phyloP scores from a whole-genome alignment of 2,797 vertebrate genomes.

The Parauchenoglanis punctatus region DNA sequence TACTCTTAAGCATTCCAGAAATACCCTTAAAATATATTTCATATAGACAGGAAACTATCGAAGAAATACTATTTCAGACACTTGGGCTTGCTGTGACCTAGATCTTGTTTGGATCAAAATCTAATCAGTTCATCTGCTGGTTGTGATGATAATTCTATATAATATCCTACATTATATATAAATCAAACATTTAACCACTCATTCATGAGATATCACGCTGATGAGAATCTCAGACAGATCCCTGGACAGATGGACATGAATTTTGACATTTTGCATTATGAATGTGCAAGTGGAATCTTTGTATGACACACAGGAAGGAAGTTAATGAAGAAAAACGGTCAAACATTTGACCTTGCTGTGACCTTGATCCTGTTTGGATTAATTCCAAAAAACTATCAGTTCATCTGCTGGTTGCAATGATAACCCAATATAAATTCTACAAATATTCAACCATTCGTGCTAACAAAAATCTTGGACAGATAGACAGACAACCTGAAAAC shows the following conservation, averaged over 20 bases:
- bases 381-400: neutral
- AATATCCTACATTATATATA: neutral
- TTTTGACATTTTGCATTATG: too few species aligned
- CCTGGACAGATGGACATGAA: neutral
- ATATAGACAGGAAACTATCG: neutral
- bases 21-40: neutral
- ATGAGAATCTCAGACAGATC: neutral
- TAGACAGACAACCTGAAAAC: neutral
- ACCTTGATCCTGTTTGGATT: neutral
- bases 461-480: neutral
- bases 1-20: neutral
- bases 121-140: neutral
- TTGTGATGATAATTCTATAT: neutral
- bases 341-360: neutral
- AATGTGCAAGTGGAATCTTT: neutral
- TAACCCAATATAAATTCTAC: neutral
- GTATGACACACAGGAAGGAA: neutral
- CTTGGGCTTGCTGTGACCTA: neutral
- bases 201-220: neutral
- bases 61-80: neutral
- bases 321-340: neutral
- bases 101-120: neutral
- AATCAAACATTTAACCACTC: neutral
- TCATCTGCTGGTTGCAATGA: neutral
- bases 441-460: neutral